Percentiles rank a stretch among this genome's conserved stretches.
Evolutionary conservation across 2,888 invertebrate species (phyloP).

Genomic region (Himalopsyche kuldschensis): DNA sequence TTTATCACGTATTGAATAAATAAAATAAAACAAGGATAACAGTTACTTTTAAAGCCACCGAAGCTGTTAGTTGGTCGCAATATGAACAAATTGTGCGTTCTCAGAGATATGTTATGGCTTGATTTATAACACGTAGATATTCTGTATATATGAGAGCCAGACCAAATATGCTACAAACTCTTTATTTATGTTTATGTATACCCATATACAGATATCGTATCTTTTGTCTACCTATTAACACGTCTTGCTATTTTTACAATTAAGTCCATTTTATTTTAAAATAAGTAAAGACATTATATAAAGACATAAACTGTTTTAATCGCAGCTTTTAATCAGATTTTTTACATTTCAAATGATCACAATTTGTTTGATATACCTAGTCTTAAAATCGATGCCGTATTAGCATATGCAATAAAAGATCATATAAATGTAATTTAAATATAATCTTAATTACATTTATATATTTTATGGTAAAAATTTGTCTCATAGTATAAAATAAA

Average conservation of each 20-base stretch:
- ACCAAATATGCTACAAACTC: not conserved
- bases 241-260: not conserved
- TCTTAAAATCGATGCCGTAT: no score
- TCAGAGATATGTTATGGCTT: conserved; percentile 8
- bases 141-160: not conserved
- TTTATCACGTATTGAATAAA: not conserved
- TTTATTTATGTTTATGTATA: not conserved
- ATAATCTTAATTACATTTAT: no score
- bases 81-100: conserved; percentile 15
- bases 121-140: conserved; percentile 10
- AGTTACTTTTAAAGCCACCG: not conserved
- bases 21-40: not conserved
- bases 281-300: no score
- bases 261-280: no score
- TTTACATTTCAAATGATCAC: no score
- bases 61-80: not conserved
- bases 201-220: not conserved
- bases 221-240: not conserved
- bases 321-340: no score
- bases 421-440: no score
- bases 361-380: no score
- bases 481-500: no score
- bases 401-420: no score
- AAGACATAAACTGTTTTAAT: no score
- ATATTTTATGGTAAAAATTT: no score